Percentiles rank a stretch among this genome's conserved stretches.
These are phyloP conservation scores for Tinamus guttatus DNA, from an alignment of 2,113 vertebrate genomes.

Conservation along the genomic window DNA sequence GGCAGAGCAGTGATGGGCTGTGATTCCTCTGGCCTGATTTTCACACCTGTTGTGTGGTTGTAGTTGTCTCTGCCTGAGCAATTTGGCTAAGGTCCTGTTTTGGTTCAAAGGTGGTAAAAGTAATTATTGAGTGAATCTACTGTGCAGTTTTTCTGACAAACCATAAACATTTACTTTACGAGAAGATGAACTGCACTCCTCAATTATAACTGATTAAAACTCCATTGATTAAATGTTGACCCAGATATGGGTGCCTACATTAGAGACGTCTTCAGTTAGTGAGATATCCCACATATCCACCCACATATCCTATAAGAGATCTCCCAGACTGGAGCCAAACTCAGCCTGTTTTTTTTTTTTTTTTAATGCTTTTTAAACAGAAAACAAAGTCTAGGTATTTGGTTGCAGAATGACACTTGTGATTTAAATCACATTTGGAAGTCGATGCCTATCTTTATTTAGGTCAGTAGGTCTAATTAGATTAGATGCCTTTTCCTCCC, in stretches of 20 bases:
- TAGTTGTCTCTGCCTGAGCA: background rate
- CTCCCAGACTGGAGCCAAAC: background rate
- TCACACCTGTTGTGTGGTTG: rapidly evolving
- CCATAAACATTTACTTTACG: background rate
- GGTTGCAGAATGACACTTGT: background rate
- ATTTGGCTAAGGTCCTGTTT: background rate
- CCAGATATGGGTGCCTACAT: background rate
- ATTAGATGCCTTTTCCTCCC: background rate
- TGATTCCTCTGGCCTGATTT: background rate
- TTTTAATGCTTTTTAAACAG: background rate
- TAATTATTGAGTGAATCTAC: background rate
- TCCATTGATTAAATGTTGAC: background rate
- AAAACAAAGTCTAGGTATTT: background rate
- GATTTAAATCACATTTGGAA: background rate
- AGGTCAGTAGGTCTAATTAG: background rate
- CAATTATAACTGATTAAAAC: background rate
- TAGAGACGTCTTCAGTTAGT: rapidly evolving
- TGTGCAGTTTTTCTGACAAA: background rate
- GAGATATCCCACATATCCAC: background rate
- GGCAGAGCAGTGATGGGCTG: background rate
- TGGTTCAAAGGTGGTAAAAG: background rate
- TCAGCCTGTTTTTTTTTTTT: background rate
- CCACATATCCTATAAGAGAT: rapidly evolving
- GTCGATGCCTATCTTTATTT: background rate
- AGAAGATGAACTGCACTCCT: background rate